A percentile compares a stretch with the other conserved stretches of the same genome.
These are phyloP conservation scores for Falco berigora DNA, from an alignment of 2,797 vertebrate genomes.

Conservation along the genomic window DNA sequence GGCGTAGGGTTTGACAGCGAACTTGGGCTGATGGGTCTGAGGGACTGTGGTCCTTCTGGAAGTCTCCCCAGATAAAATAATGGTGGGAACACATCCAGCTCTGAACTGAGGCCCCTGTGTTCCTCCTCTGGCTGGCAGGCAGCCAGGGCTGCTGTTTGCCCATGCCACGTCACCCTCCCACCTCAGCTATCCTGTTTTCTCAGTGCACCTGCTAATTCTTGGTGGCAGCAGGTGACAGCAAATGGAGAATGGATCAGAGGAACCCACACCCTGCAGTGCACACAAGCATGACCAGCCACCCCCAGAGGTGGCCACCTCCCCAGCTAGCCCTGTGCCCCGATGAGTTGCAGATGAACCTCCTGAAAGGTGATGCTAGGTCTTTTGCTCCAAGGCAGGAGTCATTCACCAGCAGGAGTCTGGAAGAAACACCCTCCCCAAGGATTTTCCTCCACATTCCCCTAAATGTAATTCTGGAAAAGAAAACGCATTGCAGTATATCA, in stretches of 20 bases:
- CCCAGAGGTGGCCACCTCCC: not conserved
- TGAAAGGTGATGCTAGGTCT: not conserved
- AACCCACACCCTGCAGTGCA: not conserved
- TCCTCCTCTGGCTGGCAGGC: not conserved
- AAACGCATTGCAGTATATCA: accelerated
- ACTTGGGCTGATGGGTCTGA: not conserved
- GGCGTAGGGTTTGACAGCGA: accelerated
- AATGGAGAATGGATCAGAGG: not conserved
- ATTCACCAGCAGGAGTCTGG: not conserved
- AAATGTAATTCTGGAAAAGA: not conserved
- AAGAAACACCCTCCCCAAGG: not conserved
- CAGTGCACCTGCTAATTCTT: not conserved
- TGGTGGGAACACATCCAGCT: accelerated
- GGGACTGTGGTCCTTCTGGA: not conserved
- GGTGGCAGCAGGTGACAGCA: accelerated
- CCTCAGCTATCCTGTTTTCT: not conserved
- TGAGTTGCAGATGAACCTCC: not conserved
- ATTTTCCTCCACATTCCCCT: not conserved
- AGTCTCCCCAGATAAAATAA: not conserved
- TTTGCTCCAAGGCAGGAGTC: not conserved
- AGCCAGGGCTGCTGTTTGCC: slow-evolving; percentile 16
- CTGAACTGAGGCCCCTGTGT: not conserved
- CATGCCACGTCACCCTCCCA: not conserved
- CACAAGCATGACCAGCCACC: not conserved
- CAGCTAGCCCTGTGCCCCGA: accelerated